These are phyloP conservation scores for Bambusicola thoracicus DNA, from an alignment of 2,113 vertebrate species.

Conservation along the genomic window DNA sequence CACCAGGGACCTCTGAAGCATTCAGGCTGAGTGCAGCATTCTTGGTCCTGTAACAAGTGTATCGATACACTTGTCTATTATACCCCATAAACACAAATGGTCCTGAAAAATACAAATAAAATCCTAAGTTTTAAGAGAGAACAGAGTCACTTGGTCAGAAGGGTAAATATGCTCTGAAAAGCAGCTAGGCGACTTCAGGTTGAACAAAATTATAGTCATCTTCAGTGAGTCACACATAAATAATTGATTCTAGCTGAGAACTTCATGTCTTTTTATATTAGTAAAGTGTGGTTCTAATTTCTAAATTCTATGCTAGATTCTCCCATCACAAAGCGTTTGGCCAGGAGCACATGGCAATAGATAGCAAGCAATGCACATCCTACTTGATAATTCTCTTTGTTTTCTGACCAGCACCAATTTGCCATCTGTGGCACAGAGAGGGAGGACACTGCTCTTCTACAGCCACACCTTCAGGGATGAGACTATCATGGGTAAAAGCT, in stretches of 20 bases:
- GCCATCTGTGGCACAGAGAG: not conserved
- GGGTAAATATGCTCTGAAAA: not conserved
- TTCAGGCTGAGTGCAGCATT: not conserved
- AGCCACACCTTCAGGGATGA: not conserved
- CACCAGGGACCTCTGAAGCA: not conserved
- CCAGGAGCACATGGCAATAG: not conserved
- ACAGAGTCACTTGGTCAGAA: not conserved
- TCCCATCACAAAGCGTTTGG: not conserved
- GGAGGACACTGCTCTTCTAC: not conserved
- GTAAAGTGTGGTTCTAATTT: not conserved
- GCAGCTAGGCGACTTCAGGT: constrained; percentile 4
- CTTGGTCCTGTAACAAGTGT: constrained; percentile 6
- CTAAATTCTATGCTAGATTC: not conserved
- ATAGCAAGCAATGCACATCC: not conserved
- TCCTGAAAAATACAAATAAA: not conserved
- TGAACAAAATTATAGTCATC: not conserved
- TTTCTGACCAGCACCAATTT: not conserved
- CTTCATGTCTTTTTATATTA: not conserved
- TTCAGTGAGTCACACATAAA: constrained; percentile 5
- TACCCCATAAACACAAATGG: not conserved
- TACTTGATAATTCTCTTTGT: not conserved
- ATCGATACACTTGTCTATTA: not conserved
- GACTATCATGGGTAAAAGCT: not conserved
- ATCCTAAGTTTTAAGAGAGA: not conserved
- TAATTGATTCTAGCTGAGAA: not conserved